Evolutionary conservation across 1,140 invertebrate genomes (phyloP).

Genomic region (Micrasema longulum): DNA sequence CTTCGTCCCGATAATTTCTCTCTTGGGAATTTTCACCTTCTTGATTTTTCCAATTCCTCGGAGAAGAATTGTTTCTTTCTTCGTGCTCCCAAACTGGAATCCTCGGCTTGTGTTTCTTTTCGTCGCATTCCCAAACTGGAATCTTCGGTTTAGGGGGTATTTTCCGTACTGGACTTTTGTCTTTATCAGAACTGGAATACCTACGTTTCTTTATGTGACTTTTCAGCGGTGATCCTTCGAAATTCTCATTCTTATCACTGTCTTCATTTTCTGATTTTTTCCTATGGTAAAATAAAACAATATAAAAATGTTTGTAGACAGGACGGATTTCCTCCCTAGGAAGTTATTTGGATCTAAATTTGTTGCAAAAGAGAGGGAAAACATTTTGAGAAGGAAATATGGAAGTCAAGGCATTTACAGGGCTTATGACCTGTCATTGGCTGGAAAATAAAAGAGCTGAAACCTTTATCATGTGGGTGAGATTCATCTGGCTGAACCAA

Average conservation of each 20-base stretch:
- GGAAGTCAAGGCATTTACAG: too few relatives aligned
- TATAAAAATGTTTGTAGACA: too few relatives aligned
- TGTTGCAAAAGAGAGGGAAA: too few relatives aligned
- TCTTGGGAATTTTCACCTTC: slow-evolving; percentile 2
- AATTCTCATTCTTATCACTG: slow-evolving; percentile 29
- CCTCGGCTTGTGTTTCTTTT: slow-evolving; percentile 24
- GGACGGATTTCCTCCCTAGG: too few relatives aligned
- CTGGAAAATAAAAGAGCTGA: too few relatives aligned
- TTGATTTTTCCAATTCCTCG: neutral
- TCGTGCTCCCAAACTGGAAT: slow-evolving; percentile 20
- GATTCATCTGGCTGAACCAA: too few relatives aligned
- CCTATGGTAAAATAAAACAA: slow-evolving; percentile 29
- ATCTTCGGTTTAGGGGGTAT: slow-evolving; percentile 24
- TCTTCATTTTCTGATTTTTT: slow-evolving; percentile 39
- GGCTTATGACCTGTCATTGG: too few relatives aligned
- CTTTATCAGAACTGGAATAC: slow-evolving; percentile 7
- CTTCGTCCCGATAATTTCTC: slow-evolving; percentile 5
- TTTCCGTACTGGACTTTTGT: slow-evolving; percentile 40
- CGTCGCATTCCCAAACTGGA: slow-evolving; percentile 1
- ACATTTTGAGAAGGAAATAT: too few relatives aligned
- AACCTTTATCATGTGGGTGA: too few relatives aligned
- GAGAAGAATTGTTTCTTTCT: neutral
- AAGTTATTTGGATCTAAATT: too few relatives aligned
- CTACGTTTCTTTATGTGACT: slow-evolving; percentile 5
- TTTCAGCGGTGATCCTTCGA: slow-evolving; percentile 5